Evolutionary conservation across 2,888 invertebrate genomes (phyloP).

Genomic region (Congeria kusceri): DNA sequence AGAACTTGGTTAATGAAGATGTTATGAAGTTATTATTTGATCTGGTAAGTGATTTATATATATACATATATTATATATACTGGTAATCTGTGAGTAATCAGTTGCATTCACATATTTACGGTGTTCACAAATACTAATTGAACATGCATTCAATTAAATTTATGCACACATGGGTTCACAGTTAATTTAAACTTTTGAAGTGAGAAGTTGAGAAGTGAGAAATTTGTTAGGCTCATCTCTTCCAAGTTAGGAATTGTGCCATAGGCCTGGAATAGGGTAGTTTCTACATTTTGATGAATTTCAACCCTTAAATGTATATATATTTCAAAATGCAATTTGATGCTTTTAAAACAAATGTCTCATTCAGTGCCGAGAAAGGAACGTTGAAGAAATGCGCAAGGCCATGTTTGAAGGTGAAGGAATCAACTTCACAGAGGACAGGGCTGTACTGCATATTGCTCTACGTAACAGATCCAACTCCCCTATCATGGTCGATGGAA

Average conservation of each 20-base stretch:
- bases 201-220: background rate
- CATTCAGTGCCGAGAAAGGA: constrained; percentile 89
- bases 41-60: constrained; percentile 88
- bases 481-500: constrained; percentile 93
- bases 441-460: constrained; percentile 97
- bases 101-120: background rate
- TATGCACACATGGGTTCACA: too few relatives aligned
- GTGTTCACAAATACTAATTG: background rate
- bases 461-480: constrained; percentile 93
- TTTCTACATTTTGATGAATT: background rate
- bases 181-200: background rate
- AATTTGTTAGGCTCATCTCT: background rate
- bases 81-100: too few relatives aligned
- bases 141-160: too few relatives aligned
- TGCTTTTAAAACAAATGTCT: too few relatives aligned
- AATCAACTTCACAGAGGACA: constrained; percentile 98
- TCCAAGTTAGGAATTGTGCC: background rate
- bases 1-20: constrained; percentile 95
- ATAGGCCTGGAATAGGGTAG: too few relatives aligned
- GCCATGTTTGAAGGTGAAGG: constrained; percentile 97
- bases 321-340: too few relatives aligned
- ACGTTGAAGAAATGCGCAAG: constrained; percentile 93
- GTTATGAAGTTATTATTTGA: constrained; percentile 91
- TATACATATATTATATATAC: background rate
- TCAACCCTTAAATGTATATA: too few relatives aligned